A percentile compares a stretch with the other conserved stretches of the same genome.
Evolutionary conservation across 2,797 vertebrate species (phyloP).

Genomic region (Scomberomorus guttatus): DNA sequence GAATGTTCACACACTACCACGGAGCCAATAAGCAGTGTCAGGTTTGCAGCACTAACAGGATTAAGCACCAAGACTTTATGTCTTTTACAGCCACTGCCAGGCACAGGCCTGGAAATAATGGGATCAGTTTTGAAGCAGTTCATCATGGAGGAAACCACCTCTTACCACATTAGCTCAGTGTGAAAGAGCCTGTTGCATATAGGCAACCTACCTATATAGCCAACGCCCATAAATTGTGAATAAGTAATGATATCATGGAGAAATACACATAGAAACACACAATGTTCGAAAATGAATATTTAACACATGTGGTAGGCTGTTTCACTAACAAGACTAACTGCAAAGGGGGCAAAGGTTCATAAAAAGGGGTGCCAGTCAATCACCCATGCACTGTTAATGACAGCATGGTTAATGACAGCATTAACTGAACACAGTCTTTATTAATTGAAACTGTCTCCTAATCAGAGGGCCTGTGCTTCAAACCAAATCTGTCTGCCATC

Average conservation of each 20-base stretch:
- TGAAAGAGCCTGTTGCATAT: slow-evolving; percentile 55
- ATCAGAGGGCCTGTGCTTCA: slow-evolving; percentile 48
- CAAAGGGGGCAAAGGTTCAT: slow-evolving; percentile 40
- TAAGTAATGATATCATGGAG: slow-evolving; percentile 52
- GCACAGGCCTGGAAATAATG: slow-evolving; percentile 84
- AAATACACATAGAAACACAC: slow-evolving; percentile 46
- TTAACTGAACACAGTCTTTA: slow-evolving; percentile 56
- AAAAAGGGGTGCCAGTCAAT: slow-evolving; percentile 59
- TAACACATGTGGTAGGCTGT: slow-evolving; percentile 23
- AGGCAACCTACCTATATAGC: slow-evolving; percentile 16
- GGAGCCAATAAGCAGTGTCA: slow-evolving; percentile 82
- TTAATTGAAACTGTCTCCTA: slow-evolving; percentile 58
- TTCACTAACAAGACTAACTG: slow-evolving; percentile 37
- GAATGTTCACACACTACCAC: slow-evolving; percentile 81
- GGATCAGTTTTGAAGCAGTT: slow-evolving; percentile 85
- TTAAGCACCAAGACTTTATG: slow-evolving; percentile 87
- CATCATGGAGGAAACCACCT: slow-evolving; percentile 83
- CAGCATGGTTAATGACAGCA: slow-evolving; percentile 61
- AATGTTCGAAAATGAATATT: slow-evolving; percentile 31
- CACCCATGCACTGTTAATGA: slow-evolving; percentile 55
- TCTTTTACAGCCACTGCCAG: slow-evolving; percentile 85
- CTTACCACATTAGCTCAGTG: slow-evolving; percentile 74
- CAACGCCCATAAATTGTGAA: slow-evolving; percentile 57
- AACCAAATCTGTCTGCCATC: slow-evolving; percentile 45
- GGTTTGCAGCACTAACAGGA: slow-evolving; percentile 86